phyloP scores from a whole-genome alignment of 2,888 invertebrate genomes.

The Entomobrya proxima region DNA sequence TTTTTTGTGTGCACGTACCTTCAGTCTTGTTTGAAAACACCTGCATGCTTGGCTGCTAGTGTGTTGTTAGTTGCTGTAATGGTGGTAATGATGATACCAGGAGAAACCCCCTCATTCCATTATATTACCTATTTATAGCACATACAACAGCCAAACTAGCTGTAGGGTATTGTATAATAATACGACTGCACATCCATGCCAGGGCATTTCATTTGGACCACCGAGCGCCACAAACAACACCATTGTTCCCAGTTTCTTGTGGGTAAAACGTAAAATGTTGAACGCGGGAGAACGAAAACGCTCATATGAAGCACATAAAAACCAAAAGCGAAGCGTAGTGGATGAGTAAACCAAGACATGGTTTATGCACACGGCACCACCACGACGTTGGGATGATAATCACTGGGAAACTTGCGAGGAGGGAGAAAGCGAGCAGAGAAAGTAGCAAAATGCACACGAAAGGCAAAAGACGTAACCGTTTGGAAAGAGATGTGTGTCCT shows the following conservation, averaged over 20 bases:
- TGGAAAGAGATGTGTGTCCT: slow-evolving; percentile 9
- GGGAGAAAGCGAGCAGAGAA: slow-evolving; percentile 8
- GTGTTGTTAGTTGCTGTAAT: neutral
- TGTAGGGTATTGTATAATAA: slow-evolving; percentile 16
- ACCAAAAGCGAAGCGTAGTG: slow-evolving; percentile 31
- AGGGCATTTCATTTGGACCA: slow-evolving; percentile 19
- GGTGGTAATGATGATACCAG: slow-evolving; percentile 6
- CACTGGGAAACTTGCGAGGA: slow-evolving; percentile 35
- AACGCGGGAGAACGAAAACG: neutral
- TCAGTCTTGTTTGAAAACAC: too few relatives aligned
- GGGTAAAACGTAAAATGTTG: slow-evolving; percentile 23
- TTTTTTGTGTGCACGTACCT: too few relatives aligned
- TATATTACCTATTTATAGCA: slow-evolving; percentile 14
- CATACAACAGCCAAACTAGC: slow-evolving; percentile 14
- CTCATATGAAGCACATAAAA: slow-evolving; percentile 36
- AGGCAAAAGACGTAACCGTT: slow-evolving; percentile 4
- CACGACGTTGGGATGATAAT: slow-evolving; percentile 38
- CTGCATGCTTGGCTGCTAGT: slow-evolving; percentile 27
- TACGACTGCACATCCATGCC: neutral
- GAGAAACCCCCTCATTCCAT: slow-evolving; percentile 5
- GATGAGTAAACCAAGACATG: slow-evolving; percentile 49
- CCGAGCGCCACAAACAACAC: slow-evolving; percentile 27
- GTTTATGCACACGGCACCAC: slow-evolving; percentile 44
- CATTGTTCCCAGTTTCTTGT: slow-evolving; percentile 36
- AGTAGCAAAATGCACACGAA: neutral